Conservation (phyloP, 2,113 vertebrate genomes). For the Lichenostomus cassidix region DNA sequence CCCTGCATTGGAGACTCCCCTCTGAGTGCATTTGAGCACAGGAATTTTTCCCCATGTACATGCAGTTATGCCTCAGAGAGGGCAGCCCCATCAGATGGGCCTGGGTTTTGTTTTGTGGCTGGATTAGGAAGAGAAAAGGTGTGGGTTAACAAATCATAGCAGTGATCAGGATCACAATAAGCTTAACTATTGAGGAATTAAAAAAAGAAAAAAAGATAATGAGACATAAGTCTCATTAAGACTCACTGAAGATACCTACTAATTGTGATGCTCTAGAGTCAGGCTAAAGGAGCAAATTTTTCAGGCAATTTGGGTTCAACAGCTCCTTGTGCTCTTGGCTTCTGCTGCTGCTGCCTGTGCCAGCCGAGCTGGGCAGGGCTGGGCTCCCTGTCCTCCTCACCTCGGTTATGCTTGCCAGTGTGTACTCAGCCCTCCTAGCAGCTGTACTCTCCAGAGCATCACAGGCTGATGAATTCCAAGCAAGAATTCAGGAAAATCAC, state of each 20-base stretch:
- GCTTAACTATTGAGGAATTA: background rate
- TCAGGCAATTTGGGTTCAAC: background rate
- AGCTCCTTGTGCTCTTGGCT: background rate
- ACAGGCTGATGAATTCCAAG: background rate
- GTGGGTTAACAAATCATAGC: background rate
- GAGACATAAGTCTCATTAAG: background rate
- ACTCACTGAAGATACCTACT: background rate
- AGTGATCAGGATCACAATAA: background rate
- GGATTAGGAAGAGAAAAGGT: background rate
- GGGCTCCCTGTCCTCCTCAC: background rate
- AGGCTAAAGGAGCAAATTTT: background rate
- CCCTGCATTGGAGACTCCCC: background rate
- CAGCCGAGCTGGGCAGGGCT: background rate
- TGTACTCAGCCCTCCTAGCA: background rate
- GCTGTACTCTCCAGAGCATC: background rate
- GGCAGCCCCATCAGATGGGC: background rate
- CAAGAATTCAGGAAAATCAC: background rate
- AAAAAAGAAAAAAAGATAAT: background rate
- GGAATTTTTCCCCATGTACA: accelerated
- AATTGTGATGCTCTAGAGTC: background rate
- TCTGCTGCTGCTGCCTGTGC: background rate
- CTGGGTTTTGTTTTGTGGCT: background rate
- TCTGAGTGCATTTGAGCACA: background rate
- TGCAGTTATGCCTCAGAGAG: background rate
- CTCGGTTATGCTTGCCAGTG: background rate